Base-by-base conservation (phyloP, 2,113 vertebrate genomes). In the Antechinus flavipes region DNA sequence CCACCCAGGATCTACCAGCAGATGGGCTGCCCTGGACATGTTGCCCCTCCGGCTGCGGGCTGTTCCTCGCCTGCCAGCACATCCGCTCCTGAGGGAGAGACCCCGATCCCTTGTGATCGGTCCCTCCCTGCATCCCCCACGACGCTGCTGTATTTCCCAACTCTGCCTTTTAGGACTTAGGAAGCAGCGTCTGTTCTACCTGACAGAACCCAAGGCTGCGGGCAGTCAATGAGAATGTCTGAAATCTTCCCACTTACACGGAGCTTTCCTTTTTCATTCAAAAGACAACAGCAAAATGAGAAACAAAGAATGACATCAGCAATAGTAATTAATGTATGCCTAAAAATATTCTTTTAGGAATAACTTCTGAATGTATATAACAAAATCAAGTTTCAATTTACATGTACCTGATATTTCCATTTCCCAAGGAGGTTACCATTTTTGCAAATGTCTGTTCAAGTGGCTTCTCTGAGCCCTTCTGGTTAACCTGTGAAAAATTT, bases 401-500 rank as follows among this genome's bases (percentile, higher is more conserved):
- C 68, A 93, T 53, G 52, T 99, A 99, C 99, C 99, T 99, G 98
- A 99, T 98, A 99, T 99, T 99, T 96, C 99, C 98, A 50, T 99
- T 99, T 93, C 98, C 99, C 98, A 99, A 96, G 94, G 97, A 99
- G 94, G 98, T 98, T 84, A 99, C 99, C 99, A 99, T 99, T 94
- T 99, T 99, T 0, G 99, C 98, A 98, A 99, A 99, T 0, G 99
- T 98, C 96, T 99, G 99, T 92, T 99, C 99, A 90, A 99, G 98
- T 10, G 99, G 99, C 96, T 99, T 99, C 97, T 99, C 99, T 91
- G 99, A 99, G 52, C 99, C 99, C 97, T 99, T 99, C 92, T 99
- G 99, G 98, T 99, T 99, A 53, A 99, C 99, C 99, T 99, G 97
- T 3, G 94, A 98, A 95, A 94, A 54, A 68, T 97, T 61, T 0